Conservation (phyloP, 2,797 vertebrate species). For the Iguana delicatissima region DNA sequence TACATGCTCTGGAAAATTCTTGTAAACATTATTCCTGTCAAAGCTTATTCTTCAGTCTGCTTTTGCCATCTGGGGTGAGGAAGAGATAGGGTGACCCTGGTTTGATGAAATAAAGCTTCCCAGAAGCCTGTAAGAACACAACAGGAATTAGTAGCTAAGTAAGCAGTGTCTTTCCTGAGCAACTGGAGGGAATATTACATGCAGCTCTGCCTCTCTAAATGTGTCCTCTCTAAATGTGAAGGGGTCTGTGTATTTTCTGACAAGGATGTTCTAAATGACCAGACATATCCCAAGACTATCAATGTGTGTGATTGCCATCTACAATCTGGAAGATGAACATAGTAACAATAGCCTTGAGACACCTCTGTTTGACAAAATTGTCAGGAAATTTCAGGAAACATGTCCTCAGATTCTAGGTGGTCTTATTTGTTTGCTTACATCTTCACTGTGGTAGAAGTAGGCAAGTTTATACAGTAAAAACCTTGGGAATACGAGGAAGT, state of each 20-base stretch:
- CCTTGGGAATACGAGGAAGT: background rate
- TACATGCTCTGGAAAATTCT: background rate
- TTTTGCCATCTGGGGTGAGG: background rate
- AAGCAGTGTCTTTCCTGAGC: background rate
- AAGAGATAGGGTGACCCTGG: background rate
- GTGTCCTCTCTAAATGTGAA: background rate
- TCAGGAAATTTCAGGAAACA: background rate
- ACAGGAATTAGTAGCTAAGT: too few relatives aligned
- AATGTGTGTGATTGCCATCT: too few relatives aligned
- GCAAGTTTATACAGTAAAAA: background rate
- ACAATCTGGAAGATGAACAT: background rate
- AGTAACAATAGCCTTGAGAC: background rate
- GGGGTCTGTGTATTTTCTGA: background rate
- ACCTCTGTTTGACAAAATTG: background rate
- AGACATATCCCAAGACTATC: too few relatives aligned
- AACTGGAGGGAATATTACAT: background rate
- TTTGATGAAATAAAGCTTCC: background rate
- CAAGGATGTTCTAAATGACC: background rate
- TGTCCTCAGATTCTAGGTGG: background rate
- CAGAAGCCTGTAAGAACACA: background rate
- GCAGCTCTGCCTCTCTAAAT: background rate
- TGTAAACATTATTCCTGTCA: background rate
- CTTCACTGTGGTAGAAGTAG: background rate
- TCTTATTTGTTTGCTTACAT: background rate
- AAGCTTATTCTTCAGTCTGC: background rate